Evolutionary conservation across 2,797 vertebrate genomes (phyloP).

Genomic region (Sylvilagus floridanus): DNA sequence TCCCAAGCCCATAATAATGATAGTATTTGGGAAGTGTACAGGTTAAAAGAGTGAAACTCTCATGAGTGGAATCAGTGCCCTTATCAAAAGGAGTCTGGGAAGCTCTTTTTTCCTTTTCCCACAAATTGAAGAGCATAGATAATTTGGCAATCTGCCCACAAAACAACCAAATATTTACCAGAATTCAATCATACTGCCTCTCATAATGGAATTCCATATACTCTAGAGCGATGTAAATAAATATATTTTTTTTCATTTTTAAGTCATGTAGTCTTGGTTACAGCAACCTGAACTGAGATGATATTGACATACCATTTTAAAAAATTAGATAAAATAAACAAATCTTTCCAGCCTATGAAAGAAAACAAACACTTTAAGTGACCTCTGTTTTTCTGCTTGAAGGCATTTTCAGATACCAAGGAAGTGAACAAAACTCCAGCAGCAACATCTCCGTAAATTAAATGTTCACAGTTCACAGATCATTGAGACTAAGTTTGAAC

Average conservation of each 20-base stretch:
- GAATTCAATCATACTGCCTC: background rate
- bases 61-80: background rate
- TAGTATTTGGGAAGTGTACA: background rate
- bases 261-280: background rate
- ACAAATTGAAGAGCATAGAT: background rate
- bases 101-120: background rate
- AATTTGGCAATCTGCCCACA: background rate
- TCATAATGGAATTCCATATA: background rate
- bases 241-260: background rate
- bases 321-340: background rate
- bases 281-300: background rate
- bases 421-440: background rate
- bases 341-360: background rate
- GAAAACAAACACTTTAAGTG: background rate
- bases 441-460: background rate
- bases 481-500: background rate
- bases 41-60: background rate
- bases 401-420: background rate
- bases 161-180: background rate
- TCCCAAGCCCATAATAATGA: background rate
- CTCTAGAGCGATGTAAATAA: background rate
- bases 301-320: background rate
- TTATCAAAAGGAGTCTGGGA: background rate
- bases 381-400: background rate
- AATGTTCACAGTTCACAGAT: background rate